Evolutionary conservation across 1,140 invertebrate genomes (phyloP), one percentile per base, ranked within the genome.

Genomic region (Drosophila dunni): DNA sequence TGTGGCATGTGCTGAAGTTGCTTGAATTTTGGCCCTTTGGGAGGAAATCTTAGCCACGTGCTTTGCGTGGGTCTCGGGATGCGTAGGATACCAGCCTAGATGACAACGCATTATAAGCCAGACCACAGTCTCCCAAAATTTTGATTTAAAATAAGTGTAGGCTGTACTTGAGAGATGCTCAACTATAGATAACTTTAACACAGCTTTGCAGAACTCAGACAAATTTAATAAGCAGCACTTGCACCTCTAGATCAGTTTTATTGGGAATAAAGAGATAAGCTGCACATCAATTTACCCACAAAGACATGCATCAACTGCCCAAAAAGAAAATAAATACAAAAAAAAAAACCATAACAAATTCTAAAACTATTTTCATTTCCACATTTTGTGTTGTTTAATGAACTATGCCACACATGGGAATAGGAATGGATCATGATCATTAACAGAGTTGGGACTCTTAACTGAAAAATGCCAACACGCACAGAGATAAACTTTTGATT

Each of bases 1-100:
- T 88, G 82, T 86, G 79, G 82, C 79, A 71, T 88, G 79, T 64
- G 75, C 75, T 82, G 57, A 71, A 68, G 70, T 74, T 53, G 36
- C 36, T 50, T 15, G 54, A 54, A 24, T 33, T n/a, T 40, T n/a
- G 13, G 36, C 46, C 65, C 56, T 51, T 40, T 17, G 40, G 61
- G 54, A 40, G 44, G 17, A 33, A 42, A 51, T 5, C 33, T 46
- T 11, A 46, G 63, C 45, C 79, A 82, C 44, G 62, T 78, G 64
- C 54, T 46, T 56, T n/a, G 7, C 72, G 76, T 78, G 68, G 79
- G 79, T 46, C 69, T 57, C 13, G 13, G n/a, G 17, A 56, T 56
- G 54, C 63, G 70, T 73, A 73, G 63, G 70, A 73, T 73, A n/a
- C 38, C 17, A 29, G 38, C 38, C 51, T 2, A 42, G 10, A 53